Percentiles rank a stretch among this genome's conserved stretches.
These are phyloP conservation scores for Dicaeum eximium DNA, from an alignment of 2,113 vertebrate genomes.

Conservation along the genomic window DNA sequence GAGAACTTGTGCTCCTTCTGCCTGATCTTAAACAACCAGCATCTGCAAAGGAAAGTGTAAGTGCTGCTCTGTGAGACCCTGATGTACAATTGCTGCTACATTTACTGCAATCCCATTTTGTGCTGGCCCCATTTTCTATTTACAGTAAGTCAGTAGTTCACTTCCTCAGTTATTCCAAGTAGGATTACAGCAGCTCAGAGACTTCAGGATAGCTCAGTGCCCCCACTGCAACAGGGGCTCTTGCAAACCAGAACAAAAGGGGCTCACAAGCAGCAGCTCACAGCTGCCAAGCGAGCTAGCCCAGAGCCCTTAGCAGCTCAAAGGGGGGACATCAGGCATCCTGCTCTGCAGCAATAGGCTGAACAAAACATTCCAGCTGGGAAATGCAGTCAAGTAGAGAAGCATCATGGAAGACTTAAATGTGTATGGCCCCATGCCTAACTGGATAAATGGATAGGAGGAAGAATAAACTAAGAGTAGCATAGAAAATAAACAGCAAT, in stretches of 20 bases:
- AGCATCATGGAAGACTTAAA: background rate
- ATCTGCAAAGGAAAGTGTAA: background rate
- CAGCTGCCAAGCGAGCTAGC: accelerated
- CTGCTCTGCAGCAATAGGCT: background rate
- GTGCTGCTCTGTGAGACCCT: background rate
- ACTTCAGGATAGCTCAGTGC: background rate
- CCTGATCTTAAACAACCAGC: background rate
- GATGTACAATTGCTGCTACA: background rate
- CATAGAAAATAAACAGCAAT: background rate
- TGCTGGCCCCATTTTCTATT: background rate
- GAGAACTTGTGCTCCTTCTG: background rate
- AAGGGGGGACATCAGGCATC: background rate
- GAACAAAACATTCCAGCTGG: background rate
- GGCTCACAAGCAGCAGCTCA: background rate
- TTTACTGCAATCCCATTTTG: background rate
- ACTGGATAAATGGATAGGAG: background rate
- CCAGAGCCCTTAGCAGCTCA: background rate
- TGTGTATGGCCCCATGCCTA: background rate
- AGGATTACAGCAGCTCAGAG: background rate
- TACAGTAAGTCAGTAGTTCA: background rate
- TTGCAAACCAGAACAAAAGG: background rate
- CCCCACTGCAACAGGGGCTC: background rate
- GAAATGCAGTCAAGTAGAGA: background rate
- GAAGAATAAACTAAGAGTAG: background rate
- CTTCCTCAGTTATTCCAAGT: background rate